Percentiles rank a stretch among this genome's conserved stretches.
Evolutionary conservation across 2,888 invertebrate genomes (phyloP).

Genomic region (Drosophila nr. perissopoda): DNA sequence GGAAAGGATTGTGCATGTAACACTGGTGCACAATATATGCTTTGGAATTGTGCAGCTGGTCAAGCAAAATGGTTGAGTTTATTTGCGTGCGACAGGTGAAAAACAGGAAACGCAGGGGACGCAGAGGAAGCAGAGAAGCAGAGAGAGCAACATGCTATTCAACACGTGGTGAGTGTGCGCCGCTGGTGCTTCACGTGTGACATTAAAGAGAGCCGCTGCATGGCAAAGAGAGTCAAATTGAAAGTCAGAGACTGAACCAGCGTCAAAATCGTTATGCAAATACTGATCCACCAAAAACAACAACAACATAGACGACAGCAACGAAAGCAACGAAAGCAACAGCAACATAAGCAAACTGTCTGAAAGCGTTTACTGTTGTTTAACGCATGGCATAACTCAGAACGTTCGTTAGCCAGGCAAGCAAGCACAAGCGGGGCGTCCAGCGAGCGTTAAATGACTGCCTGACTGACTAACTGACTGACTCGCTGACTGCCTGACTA

Average conservation of each 20-base stretch:
- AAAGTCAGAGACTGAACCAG: not conserved
- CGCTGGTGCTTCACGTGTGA: not conserved
- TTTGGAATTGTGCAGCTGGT: slow-evolving; percentile 13
- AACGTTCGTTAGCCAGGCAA: slow-evolving; percentile 45
- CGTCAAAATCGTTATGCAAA: slow-evolving; percentile 36
- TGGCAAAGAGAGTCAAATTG: slow-evolving; percentile 1
- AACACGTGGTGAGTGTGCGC: slow-evolving; percentile 40
- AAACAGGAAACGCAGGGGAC: not conserved
- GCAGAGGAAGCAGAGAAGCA: not conserved
- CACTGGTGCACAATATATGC: not conserved
- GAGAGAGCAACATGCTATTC: slow-evolving; percentile 6
- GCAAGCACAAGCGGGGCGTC: slow-evolving; percentile 37
- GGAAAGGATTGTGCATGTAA: not conserved
- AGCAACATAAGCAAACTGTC: slow-evolving; percentile 41
- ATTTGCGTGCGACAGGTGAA: slow-evolving; percentile 30
- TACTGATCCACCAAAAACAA: slow-evolving; percentile 33
- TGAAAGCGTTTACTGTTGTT: slow-evolving; percentile 52
- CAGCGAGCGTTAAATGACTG: slow-evolving; percentile 40
- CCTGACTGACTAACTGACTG: slow-evolving; percentile 24
- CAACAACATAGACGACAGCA: slow-evolving; percentile 17
- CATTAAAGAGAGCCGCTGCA: slow-evolving; percentile 25
- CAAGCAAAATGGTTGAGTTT: slow-evolving; percentile 20
- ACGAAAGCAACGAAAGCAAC: slow-evolving; percentile 4
- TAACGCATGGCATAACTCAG: slow-evolving; percentile 50
- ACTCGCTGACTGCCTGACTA: slow-evolving; percentile 19